Conservation (phyloP, 2,888 invertebrate genomes). For the Drosophila paranaensis region DNA sequence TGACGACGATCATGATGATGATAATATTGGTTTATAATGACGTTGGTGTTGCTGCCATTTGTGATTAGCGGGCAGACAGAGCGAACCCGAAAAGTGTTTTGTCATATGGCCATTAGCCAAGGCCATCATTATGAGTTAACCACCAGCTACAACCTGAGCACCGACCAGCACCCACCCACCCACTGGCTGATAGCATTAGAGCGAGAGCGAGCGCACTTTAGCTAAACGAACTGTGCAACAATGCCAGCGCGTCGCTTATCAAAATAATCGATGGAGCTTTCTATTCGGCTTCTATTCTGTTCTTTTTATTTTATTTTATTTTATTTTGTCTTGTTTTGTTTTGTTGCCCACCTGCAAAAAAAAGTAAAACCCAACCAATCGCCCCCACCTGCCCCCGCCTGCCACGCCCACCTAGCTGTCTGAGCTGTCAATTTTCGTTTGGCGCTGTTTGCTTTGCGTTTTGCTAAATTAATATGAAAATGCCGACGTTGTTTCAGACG, state of each 20-base stretch:
- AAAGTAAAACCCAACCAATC: background rate
- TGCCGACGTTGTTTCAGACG: conserved; percentile 35
- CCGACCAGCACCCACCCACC: conserved; percentile 11
- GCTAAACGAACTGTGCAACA: conserved; percentile 40
- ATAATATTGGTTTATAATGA: conserved; percentile 25
- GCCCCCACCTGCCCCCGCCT: background rate
- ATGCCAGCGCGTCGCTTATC: conserved; percentile 64
- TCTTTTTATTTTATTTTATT: background rate
- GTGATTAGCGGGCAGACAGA: conserved; percentile 54
- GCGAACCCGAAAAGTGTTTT: conserved; percentile 47
- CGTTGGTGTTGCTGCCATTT: conserved; percentile 51
- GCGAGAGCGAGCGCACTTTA: conserved; percentile 36
- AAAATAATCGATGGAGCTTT: conserved; percentile 67
- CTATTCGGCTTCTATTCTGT: background rate
- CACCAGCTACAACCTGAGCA: conserved; percentile 24
- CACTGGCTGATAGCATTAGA: conserved; percentile 25
- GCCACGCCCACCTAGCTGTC: conserved; percentile 37
- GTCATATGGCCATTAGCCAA: conserved; percentile 66
- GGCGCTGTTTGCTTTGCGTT: conserved; percentile 64
- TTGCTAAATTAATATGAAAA: conserved; percentile 66
- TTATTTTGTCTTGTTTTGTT: no score
- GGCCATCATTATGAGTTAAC: conserved; percentile 52
- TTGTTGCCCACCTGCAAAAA: conserved; percentile 9
- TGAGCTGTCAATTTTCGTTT: conserved; percentile 74
- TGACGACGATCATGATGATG: conserved; percentile 18